Percentiles rank a stretch among this genome's conserved stretches.
Conservation (phyloP, 2,113 vertebrate genomes). For the Falcunculus frontatus region DNA sequence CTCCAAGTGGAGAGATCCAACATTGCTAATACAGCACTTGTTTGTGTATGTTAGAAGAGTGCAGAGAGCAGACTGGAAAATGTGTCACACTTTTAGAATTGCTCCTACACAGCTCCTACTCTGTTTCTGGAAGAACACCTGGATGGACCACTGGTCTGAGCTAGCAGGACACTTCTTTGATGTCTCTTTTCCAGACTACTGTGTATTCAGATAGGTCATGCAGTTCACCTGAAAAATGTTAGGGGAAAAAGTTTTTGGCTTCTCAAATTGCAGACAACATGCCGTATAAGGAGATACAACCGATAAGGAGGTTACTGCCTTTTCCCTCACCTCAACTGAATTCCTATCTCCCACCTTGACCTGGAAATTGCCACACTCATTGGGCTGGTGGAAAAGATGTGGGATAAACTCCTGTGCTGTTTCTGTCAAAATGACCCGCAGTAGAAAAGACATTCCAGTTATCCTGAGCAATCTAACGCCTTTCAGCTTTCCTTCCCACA, state of each 20-base stretch:
- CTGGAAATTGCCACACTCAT: background rate
- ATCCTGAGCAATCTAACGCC: background rate
- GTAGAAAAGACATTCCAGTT: background rate
- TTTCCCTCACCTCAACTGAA: background rate
- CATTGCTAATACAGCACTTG: background rate
- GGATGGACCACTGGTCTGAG: background rate
- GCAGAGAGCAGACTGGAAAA: background rate
- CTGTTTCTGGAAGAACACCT: background rate
- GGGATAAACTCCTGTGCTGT: background rate
- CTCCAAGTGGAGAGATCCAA: background rate
- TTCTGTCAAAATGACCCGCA: background rate
- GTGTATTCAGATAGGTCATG: background rate
- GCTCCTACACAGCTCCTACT: background rate
- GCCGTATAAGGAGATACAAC: background rate
- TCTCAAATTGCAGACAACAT: background rate
- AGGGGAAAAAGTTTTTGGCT: background rate
- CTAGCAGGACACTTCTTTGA: background rate
- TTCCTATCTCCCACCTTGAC: background rate
- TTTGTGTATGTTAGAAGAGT: background rate
- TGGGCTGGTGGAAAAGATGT: background rate
- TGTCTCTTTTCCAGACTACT: background rate
- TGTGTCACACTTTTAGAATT: background rate
- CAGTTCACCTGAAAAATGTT: background rate
- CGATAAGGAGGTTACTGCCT: background rate
- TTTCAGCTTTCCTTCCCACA: background rate